Evolutionary conservation across 2,888 invertebrate species (phyloP), one percentile per base, ranked within the genome.

Genomic region (Alcis repandata): DNA sequence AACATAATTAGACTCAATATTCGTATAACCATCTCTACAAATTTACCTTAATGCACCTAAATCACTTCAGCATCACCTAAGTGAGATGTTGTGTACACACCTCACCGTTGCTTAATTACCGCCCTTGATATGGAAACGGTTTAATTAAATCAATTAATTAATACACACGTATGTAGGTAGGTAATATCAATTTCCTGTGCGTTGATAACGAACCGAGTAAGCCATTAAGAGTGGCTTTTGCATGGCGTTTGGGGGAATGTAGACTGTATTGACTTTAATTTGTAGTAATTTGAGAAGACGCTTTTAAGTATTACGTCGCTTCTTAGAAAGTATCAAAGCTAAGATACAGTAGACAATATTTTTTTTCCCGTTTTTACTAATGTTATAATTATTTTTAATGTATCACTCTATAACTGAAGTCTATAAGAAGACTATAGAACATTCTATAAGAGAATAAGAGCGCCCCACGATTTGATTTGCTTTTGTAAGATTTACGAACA

Each of bases 141-240:
- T 72, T 72, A 72, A 72, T 72, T 69, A 64, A 67, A 71, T 72
- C 66, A 58, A 61, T 63, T 71, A 72, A 72, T 72, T 72, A 72
- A 68, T 70, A 19, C 19, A 45, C 52, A 56, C 49, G 67, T 70
- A 57, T 45, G 64, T 70, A 57, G 15, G 63, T 69, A 62, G 52
- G 53, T 62, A 43, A 59, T 64, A 66, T 71, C 66, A 70, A 68
- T 71, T 66, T 71, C 59, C 59, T 43, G 40, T 36, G 17, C 41
- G 36, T 59, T 64, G 59, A 59, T 64, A 64, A 54, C 36, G 48
- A 54, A 41, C 41, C 52, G 51, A 45, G 19, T 52, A 38, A 59
- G 52, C 40, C 56, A 13, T 19, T 52, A 52, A 4, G 38, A 45
- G 22, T 27, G 32, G 49, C 8, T 36, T 22, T 59, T 32, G 22